Evolutionary conservation across 2,113 vertebrate species (phyloP), one percentile per base, ranked within the genome.

Genomic region (Notothenia rossii): DNA sequence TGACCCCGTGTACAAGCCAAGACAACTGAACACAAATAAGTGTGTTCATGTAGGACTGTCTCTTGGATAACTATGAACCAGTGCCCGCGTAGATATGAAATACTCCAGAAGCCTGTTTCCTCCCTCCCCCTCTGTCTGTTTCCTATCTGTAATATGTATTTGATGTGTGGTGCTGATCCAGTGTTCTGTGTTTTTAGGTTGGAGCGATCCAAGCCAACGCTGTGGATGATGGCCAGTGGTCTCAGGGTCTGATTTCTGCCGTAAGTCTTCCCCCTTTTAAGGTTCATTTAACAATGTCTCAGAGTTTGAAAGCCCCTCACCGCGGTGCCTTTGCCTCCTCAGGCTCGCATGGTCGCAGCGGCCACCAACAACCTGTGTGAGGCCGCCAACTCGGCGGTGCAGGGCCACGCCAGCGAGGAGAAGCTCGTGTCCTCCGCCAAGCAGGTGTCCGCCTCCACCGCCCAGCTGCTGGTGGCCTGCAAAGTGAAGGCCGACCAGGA

Each of bases 401-500:
- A 99, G 90, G 98, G 98, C 62, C 97, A 99, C 0, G 97, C 97
- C 87, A 98, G 98, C 2, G 97, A 99, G 75, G 97, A 99, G 95
- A 99, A 98, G 88, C 97, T 99, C 64, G 98, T 99, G 88, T 98
- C 97, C 0, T 99, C 98, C 0, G 98, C 97, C 88, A 99, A 99
- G 93, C 98, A 99, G 79, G 97, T 99, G 86, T 97, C 98, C 0
- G 97, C 98, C 12, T 99, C 98, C 88, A 99, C 97, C 0, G 98
- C 98, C 0, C 98, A 99, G 93, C 96, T 99, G 2, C 94, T 99
- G 48, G 98, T 99, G 87, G 98, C 98, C 90, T 99, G 98, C 91
- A 99, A 99, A 90, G 98, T 99, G 85, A 99, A 99, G 92, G 98
- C 98, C 7, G 98, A 99, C 92, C 97, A 98, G 11, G 98, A 99